Conservation (phyloP, 2,888 invertebrate genomes). For the Asteroscopus sphinx region DNA sequence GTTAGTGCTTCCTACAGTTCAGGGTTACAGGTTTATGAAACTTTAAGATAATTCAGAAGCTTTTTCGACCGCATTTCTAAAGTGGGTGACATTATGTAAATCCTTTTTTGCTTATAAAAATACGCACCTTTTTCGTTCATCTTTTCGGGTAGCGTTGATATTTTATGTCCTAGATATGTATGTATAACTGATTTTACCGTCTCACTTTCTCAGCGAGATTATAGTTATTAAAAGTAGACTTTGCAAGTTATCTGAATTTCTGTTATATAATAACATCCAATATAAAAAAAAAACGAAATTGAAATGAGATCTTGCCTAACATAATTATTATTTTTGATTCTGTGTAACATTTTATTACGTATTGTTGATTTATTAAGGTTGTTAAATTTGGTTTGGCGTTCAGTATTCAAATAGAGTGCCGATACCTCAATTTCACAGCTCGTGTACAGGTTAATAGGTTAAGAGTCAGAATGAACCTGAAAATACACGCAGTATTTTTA, state of each 20-base stretch:
- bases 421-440: too few relatives aligned
- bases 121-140: slow-evolving; percentile 10
- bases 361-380: not conserved
- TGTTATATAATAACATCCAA: slow-evolving; percentile 23
- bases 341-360: not conserved
- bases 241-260: slow-evolving; percentile 42
- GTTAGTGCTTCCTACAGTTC: slow-evolving; percentile 39
- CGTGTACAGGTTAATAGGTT: too few relatives aligned
- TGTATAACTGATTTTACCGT: slow-evolving; percentile 19
- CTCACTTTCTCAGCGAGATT: slow-evolving; percentile 42
- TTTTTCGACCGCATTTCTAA: slow-evolving; percentile 19
- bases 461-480: too few relatives aligned
- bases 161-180: not conserved
- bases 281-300: slow-evolving; percentile 28
- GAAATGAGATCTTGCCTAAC: slow-evolving; percentile 26
- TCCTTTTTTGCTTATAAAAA: slow-evolving; percentile 20
- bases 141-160: slow-evolving; percentile 19
- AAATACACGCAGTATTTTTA: too few relatives aligned
- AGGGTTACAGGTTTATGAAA: slow-evolving; percentile 47
- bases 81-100: slow-evolving; percentile 11
- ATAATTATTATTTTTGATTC: not conserved
- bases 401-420: too few relatives aligned
- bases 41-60: slow-evolving; percentile 49
- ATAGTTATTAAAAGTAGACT: slow-evolving; percentile 20
- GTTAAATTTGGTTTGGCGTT: too few relatives aligned